These are phyloP conservation scores for Acanthis flammea DNA, from an alignment of 2,797 vertebrate species.

Conservation along the genomic window DNA sequence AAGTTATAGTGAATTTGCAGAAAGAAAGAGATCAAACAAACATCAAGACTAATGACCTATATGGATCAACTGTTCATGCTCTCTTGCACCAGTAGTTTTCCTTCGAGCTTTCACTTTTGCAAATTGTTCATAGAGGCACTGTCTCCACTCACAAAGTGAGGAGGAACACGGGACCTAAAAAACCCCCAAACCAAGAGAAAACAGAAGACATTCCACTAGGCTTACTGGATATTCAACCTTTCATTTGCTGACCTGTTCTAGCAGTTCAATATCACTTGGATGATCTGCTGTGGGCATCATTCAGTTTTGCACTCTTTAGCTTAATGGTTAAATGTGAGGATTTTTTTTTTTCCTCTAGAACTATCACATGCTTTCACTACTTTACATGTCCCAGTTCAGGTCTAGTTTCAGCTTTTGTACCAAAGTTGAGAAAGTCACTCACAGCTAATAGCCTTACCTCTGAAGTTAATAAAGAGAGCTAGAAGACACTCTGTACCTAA, in stretches of 20 bases:
- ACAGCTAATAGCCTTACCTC: background rate
- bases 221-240: background rate
- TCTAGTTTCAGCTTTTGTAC: background rate
- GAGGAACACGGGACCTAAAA: background rate
- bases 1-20: background rate
- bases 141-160: background rate
- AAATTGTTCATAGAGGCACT: background rate
- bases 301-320: background rate
- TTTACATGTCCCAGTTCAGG: background rate
- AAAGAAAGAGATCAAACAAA: background rate
- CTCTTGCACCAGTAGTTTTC: background rate
- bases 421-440: background rate
- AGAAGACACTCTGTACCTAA: background rate
- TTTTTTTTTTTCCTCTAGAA: background rate
- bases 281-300: background rate
- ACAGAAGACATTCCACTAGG: background rate
- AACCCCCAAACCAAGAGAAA: background rate
- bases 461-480: background rate
- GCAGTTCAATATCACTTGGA: background rate
- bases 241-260: background rate
- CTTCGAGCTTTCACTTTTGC: background rate
- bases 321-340: background rate
- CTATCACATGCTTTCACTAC: background rate
- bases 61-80: background rate
- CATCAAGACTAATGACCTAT: background rate